These are phyloP conservation scores for Drosophila kurseongensis DNA, from an alignment of 1,140 invertebrate genomes.

Conservation along the genomic window DNA sequence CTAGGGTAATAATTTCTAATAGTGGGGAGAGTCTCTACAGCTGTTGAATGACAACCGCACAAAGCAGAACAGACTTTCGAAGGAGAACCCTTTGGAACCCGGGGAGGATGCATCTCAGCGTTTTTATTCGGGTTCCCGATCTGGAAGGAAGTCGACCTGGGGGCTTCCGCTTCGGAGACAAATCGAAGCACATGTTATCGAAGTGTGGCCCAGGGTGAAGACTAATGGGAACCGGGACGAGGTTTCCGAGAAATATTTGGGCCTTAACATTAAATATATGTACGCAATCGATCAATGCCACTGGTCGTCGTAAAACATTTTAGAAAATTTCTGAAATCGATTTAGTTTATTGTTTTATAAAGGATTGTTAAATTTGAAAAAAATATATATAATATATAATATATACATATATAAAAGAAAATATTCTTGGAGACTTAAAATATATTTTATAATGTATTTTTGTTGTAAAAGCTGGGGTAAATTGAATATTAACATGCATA, in stretches of 20 bases:
- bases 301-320: not conserved
- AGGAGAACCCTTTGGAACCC: conserved; percentile 14
- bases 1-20: conserved; percentile 83
- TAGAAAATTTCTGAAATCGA: not conserved
- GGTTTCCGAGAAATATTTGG: conserved; percentile 19
- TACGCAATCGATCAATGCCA: conserved; percentile 8
- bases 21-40: conserved; percentile 47
- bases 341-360: no score
- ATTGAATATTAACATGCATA: no score
- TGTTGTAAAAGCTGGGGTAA: no score
- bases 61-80: not conserved
- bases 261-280: not conserved
- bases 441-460: no score
- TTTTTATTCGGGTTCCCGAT: conserved; percentile 47
- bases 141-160: conserved; percentile 57
- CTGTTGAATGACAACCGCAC: conserved; percentile 33
- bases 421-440: no score
- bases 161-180: conserved; percentile 41
- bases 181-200: conserved; percentile 50
- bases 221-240: conserved; percentile 14
- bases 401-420: no score
- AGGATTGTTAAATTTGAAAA: no score
- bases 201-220: conserved; percentile 6
- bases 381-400: no score
- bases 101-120: conserved; percentile 60